Conservation (phyloP, 92 coral and sea anemone genomes). For the Virgularia gustaviana region DNA sequence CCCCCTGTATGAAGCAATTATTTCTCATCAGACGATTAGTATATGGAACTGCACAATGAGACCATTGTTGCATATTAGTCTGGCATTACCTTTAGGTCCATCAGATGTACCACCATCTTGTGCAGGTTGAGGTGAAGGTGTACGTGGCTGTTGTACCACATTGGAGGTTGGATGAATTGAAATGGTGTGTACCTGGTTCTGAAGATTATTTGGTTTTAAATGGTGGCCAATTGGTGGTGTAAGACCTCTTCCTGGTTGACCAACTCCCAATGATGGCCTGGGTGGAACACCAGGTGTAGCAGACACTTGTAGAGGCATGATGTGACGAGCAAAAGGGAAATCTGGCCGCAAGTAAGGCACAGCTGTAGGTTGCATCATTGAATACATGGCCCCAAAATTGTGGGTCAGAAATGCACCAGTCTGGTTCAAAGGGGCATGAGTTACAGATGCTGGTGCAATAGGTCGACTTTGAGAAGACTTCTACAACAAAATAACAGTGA, state of each 20-base stretch:
- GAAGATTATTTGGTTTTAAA: constrained; percentile 11
- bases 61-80: too few species aligned
- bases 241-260: constrained; percentile 21
- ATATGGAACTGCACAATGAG: too few species aligned
- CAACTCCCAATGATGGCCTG: constrained; percentile 9
- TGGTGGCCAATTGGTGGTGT: constrained; percentile 15
- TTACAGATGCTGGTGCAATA: constrained; percentile 89
- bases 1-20: too few species aligned
- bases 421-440: constrained; percentile 51
- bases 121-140: constrained; percentile 35
- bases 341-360: constrained; percentile 32
- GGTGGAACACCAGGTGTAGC: constrained; percentile 23
- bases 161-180: constrained; percentile 22
- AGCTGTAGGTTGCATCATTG: constrained; percentile 48
- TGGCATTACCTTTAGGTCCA: constrained; percentile 24
- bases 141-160: constrained; percentile 23
- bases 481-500: constrained; percentile 22
- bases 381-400: constrained; percentile 47
- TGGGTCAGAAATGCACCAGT: constrained; percentile 35
- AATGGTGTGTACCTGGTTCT: constrained; percentile 11
- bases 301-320: constrained; percentile 22
- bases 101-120: constrained; percentile 21
- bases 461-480: constrained; percentile 82
- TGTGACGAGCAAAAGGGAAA: constrained; percentile 28
- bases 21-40: too few species aligned